phyloP scores from a whole-genome alignment of 1,140 invertebrate genomes.

The Temnothorax longispinosus region DNA sequence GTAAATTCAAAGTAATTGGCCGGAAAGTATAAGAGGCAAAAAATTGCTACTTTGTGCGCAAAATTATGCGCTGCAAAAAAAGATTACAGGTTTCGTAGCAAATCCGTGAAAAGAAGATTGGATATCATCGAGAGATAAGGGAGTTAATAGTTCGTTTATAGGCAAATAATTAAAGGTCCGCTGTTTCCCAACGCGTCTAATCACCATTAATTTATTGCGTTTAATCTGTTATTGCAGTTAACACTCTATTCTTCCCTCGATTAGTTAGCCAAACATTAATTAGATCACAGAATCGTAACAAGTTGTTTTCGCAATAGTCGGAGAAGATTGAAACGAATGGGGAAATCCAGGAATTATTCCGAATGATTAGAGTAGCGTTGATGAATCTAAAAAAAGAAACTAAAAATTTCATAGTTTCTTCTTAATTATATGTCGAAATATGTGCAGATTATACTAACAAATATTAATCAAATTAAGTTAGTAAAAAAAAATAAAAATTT shows the following conservation, averaged over 20 bases:
- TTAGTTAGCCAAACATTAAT: conserved; percentile 23
- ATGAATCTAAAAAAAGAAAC: background rate
- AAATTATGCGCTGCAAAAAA: conserved; percentile 15
- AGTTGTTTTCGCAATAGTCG: background rate
- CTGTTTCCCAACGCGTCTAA: background rate
- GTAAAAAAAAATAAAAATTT: background rate
- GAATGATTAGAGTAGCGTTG: background rate
- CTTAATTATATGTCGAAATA: background rate
- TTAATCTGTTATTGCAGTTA: conserved; percentile 8
- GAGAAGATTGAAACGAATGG: background rate
- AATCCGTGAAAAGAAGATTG: conserved; percentile 15
- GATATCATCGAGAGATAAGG: conserved; percentile 30
- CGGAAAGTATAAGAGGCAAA: conserved; percentile 18
- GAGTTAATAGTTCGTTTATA: conserved; percentile 8
- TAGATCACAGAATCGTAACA: background rate
- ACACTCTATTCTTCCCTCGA: background rate
- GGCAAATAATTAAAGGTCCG: background rate
- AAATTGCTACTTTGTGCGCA: background rate
- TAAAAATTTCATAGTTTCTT: background rate
- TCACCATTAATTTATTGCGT: background rate
- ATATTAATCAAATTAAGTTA: background rate
- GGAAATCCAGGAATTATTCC: conserved; percentile 22
- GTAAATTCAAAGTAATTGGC: conserved; percentile 12
- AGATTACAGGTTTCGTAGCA: conserved; percentile 22
- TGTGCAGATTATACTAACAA: background rate